Evolutionary conservation across 2,888 invertebrate genomes (phyloP), one percentile per base, ranked within the genome.

Genomic region (Idaea dimidiata): DNA sequence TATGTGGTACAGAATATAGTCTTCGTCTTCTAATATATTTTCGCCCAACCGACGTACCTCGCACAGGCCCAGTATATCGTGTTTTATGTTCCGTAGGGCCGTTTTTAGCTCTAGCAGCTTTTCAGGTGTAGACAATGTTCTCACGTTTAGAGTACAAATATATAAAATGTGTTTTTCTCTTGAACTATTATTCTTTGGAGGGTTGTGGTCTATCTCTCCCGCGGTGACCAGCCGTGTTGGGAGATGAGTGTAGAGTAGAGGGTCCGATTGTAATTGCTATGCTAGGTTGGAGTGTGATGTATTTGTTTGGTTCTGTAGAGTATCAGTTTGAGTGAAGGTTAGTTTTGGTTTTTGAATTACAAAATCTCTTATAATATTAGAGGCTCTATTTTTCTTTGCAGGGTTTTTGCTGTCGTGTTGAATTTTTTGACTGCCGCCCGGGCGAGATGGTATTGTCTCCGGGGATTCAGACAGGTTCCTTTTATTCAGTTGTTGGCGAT

Each of bases 201-300:
- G 66, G 65, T 69, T 70, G 18, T 67, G 65, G 69, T 72, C 69
- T 57, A 60, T 55, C 64, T 72, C 66, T 69, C 67, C 68, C 72
- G 60, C 72, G 68, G 70, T 69, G 69, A 71, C 71, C 70, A 43
- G 65, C 67, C 67, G 67, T 68, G 55, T 17, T 69, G 70, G 70
- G 70, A 66, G 68, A 63, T 66, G 24, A n/a, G 55, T 16, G 61
- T 63, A 24, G 14, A 18, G 64, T 18, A 58, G 63, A 57, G 61
- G 61, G 66, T 58, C 59, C 60, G 59, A 57, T 59, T 62, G 17
- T 60, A 16, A 54, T 54, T 54, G 54, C 54, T 16, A 54, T 62
- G 53, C 61, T 54, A 32, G 58, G 63, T 63, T 63, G 54, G 54
- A 32, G 4, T 60, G 14, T 59, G 60, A 63, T 59, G 62, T 59